phyloP scores from a whole-genome alignment of 2,888 invertebrate species.

The Cylindroiulus punctatus region DNA sequence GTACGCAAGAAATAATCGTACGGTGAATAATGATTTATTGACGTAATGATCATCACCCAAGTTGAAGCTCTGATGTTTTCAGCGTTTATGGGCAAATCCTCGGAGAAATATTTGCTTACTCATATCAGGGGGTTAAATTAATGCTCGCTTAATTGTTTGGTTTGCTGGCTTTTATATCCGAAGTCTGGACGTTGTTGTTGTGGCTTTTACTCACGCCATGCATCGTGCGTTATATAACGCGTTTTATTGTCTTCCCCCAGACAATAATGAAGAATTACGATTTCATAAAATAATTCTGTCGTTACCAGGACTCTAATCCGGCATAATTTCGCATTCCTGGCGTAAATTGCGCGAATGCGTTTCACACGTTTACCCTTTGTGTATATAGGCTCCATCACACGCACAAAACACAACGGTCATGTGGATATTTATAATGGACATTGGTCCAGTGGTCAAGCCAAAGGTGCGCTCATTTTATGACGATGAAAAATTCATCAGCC shows the following conservation, averaged over 20 bases:
- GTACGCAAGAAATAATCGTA: not conserved
- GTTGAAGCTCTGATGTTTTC: not conserved
- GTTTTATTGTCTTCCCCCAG: constrained; percentile 20
- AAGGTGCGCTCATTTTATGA: not conserved
- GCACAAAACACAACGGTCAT: not conserved
- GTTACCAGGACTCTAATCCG: not conserved
- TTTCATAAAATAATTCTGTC: constrained; percentile 34
- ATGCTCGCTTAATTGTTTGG: constrained; percentile 28
- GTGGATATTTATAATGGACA: no score
- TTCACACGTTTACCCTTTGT: not conserved
- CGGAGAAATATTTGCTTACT: not conserved
- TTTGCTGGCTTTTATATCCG: not conserved
- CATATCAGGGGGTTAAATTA: not conserved
- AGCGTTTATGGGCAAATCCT: not conserved
- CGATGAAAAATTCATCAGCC: not conserved
- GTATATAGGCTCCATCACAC: not conserved
- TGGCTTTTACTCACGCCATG: constrained; percentile 29
- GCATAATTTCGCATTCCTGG: constrained; percentile 22
- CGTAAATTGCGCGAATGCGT: constrained; percentile 17
- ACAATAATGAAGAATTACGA: constrained; percentile 42
- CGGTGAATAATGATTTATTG: not conserved
- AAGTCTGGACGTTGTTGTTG: constrained; percentile 28
- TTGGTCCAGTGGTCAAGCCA: not conserved
- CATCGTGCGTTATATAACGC: not conserved
- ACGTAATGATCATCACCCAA: not conserved